These are phyloP conservation scores for Charina bottae DNA, from an alignment of 2,113 vertebrate genomes.

Conservation along the genomic window DNA sequence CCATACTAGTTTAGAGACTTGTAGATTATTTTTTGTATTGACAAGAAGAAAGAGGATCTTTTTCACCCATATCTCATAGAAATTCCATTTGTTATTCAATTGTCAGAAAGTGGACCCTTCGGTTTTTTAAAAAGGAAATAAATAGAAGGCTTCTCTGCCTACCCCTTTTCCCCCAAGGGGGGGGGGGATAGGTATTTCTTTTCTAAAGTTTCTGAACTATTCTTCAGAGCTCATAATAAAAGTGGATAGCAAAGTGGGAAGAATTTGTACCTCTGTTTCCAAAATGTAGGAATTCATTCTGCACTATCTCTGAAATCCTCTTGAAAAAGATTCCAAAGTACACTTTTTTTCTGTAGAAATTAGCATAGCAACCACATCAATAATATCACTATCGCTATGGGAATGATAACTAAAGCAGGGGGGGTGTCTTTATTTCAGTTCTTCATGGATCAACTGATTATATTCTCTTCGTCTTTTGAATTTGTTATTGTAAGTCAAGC, in stretches of 20 bases:
- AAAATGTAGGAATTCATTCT: conserved; percentile 84
- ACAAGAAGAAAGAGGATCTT: background rate
- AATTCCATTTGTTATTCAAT: conserved; percentile 38
- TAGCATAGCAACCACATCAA: conserved; percentile 94
- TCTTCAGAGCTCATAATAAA: conserved; percentile 62
- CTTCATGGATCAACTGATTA: conserved; percentile 94
- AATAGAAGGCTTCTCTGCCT: background rate
- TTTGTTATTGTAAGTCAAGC: conserved; percentile 98
- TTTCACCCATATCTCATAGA: conserved; percentile 36
- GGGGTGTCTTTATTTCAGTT: conserved; percentile 94
- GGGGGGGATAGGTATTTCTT: background rate
- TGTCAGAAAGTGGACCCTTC: conserved; percentile 31
- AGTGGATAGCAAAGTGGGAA: conserved; percentile 61
- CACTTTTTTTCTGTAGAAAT: conserved; percentile 84
- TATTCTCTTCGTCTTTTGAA: conserved; percentile 95
- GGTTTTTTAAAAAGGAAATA: conserved; percentile 32
- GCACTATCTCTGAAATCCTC: conserved; percentile 86
- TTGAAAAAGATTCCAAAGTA: conserved; percentile 89
- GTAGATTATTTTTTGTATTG: too few relatives aligned
- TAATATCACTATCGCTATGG: conserved; percentile 94
- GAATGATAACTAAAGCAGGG: conserved; percentile 91
- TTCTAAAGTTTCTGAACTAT: conserved; percentile 57
- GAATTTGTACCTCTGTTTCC: conserved; percentile 79
- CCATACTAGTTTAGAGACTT: conserved; percentile 10
- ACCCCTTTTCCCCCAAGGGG: background rate